Conservation (phyloP, 2,113 vertebrate species). For the Cinclus cinclus region DNA sequence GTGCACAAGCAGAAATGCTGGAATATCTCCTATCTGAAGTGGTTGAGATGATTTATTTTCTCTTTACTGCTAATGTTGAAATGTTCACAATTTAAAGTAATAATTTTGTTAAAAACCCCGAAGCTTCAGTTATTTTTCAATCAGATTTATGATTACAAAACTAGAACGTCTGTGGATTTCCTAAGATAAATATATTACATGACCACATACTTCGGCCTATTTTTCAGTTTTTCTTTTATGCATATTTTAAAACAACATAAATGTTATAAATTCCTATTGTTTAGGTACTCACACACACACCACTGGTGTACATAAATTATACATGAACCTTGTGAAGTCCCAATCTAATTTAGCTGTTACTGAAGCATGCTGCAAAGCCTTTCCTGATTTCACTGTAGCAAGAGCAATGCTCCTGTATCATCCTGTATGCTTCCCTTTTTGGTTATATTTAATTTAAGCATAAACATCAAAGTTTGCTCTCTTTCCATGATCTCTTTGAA, state of each 20-base stretch:
- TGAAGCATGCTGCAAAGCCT: background rate
- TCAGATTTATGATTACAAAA: background rate
- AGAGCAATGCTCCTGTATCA: background rate
- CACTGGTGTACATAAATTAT: background rate
- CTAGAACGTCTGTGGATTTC: background rate
- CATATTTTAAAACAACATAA: background rate
- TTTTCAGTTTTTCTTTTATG: background rate
- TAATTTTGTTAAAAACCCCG: too few species aligned
- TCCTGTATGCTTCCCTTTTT: background rate
- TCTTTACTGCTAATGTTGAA: background rate
- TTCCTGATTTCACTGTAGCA: background rate
- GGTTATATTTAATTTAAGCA: conserved; percentile 33
- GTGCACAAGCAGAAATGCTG: background rate
- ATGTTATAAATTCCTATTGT: background rate
- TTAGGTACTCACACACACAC: background rate
- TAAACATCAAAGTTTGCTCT: background rate
- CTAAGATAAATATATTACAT: background rate
- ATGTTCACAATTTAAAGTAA: background rate
- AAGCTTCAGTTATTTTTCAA: background rate
- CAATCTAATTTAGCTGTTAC: background rate
- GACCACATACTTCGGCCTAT: background rate
- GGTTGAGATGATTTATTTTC: background rate
- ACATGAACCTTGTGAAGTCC: background rate
- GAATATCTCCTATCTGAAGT: background rate
- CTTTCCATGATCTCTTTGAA: conserved; percentile 34